Base-by-base conservation (phyloP, 2,113 vertebrate genomes). In the Odocoileus virginianus region DNA sequence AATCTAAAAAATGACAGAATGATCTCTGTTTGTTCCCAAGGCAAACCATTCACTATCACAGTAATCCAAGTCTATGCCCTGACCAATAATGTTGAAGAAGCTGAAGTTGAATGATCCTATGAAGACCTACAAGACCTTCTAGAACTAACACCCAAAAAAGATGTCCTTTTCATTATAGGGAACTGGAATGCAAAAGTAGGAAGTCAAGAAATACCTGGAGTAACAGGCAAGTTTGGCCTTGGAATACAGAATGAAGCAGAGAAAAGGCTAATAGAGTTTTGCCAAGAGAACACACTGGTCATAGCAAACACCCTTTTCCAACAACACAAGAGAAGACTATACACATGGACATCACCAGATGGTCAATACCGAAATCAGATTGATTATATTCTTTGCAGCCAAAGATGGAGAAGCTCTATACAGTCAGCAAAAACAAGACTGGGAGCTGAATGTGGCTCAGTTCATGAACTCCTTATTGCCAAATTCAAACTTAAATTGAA, bases 301-400 rank as follows among this genome's bases (percentile, higher is more conserved):
- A 7, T 33, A 33, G 61, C 33, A 67, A 67, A 67, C 33, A 19
- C 33, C 61, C 2, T n/a, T 1, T 67, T 19, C 33, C 61, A n/a
- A 67, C 8, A 67, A 67, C 61, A 67, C 16, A 19, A 67, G 33
- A 67, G 61, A n/a, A n/a, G 61, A 19, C 61, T 67, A 4, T n/a
- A 19, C 16, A 67, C 16, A 19, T n/a, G 61, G 61, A n/a, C 33
- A n/a, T 19, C 33, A 19, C 7, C 64, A 67, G 61, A 67, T 67
- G 16, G 33, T 67, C 8, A 0, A n/a, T 4, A 67, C 33, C 4
- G 0, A 67, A n/a, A 67, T n/a, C 64, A 67, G 64, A n/a, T 10
- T n/a, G 33, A 67, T 67, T 19, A n/a, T 67, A 67, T 10, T n/a
- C 64, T 67, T 67, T 67, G 64, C 33, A 67, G 33, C 33, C 33